Evolutionary conservation across 1,140 invertebrate species (phyloP).

Genomic region (Drosophila takahashii): DNA sequence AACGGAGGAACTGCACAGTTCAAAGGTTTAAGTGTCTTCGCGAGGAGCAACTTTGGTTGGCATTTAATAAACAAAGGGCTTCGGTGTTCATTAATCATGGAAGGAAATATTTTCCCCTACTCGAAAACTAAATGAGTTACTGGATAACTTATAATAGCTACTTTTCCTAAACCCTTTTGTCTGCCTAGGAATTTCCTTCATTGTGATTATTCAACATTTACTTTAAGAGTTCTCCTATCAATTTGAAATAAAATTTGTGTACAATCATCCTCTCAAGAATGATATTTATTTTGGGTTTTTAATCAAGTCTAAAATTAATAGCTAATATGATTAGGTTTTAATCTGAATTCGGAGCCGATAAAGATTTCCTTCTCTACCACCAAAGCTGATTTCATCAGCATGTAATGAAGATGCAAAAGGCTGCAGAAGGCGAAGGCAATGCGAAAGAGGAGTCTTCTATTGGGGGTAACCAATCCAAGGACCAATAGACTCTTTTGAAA

Average conservation of each 20-base stretch:
- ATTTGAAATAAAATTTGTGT: too few relatives aligned
- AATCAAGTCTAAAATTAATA: too few relatives aligned
- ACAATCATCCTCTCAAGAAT: too few relatives aligned
- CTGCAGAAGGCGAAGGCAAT: constrained; percentile 43
- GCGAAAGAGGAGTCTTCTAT: constrained; percentile 47
- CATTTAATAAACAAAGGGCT: constrained; percentile 19
- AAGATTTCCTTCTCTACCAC: constrained; percentile 43
- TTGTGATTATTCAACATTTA: too few relatives aligned
- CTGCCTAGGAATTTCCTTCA: neutral
- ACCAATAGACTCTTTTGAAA: constrained; percentile 38
- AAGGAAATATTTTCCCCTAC: neutral
- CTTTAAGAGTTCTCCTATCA: too few relatives aligned
- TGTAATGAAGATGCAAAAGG: constrained; percentile 45
- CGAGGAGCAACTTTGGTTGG: constrained; percentile 13
- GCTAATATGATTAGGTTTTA: neutral
- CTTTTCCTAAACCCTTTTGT: neutral
- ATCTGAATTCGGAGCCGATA: constrained; percentile 6
- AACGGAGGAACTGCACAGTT: constrained; percentile 13
- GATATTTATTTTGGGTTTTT: too few relatives aligned
- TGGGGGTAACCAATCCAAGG: constrained; percentile 47
- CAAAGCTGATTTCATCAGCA: constrained; percentile 41
- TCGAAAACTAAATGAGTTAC: neutral
- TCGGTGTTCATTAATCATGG: constrained; percentile 23
- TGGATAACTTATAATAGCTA: neutral
- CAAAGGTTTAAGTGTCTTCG: neutral